A percentile compares a stretch with the other conserved stretches of the same genome.
These are phyloP conservation scores for Acanthisitta chloris DNA, from an alignment of 2,113 vertebrate genomes.

Conservation along the genomic window DNA sequence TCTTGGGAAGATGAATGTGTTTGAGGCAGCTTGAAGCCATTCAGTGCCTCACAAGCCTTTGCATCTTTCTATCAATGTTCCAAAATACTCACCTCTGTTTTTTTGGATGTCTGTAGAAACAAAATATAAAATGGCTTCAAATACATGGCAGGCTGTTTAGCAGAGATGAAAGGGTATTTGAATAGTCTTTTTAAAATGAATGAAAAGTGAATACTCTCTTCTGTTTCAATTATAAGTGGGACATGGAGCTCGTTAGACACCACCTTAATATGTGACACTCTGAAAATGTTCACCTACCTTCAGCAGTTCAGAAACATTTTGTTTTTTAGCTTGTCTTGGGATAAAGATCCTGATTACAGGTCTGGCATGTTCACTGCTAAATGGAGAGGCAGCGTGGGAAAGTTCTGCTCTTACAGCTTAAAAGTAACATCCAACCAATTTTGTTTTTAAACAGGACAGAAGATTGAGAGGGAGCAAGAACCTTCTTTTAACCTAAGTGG, in stretches of 20 bases:
- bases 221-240: constrained; percentile 73
- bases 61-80: constrained; percentile 73
- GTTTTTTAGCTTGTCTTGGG: constrained; percentile 25
- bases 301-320: constrained; percentile 30
- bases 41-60: constrained; percentile 66
- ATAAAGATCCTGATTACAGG: background rate
- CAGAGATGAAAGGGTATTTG: constrained; percentile 73
- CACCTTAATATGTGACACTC: constrained; percentile 62
- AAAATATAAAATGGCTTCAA: constrained; percentile 75
- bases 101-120: constrained; percentile 73
- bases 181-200: constrained; percentile 76
- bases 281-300: constrained; percentile 42
- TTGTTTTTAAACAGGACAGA: background rate
- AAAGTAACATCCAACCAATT: background rate
- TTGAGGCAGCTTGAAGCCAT: constrained; percentile 74
- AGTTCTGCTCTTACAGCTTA: background rate
- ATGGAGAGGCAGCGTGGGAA: constrained; percentile 49
- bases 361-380: constrained; percentile 19
- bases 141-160: constrained; percentile 76
- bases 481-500: background rate
- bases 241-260: constrained; percentile 65
- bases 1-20: constrained; percentile 76
- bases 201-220: constrained; percentile 71
- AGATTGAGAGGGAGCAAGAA: background rate
- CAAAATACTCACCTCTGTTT: constrained; percentile 70